These are phyloP conservation scores for Emmelina monodactyla DNA, from an alignment of 2,888 invertebrate genomes.

Conservation along the genomic window DNA sequence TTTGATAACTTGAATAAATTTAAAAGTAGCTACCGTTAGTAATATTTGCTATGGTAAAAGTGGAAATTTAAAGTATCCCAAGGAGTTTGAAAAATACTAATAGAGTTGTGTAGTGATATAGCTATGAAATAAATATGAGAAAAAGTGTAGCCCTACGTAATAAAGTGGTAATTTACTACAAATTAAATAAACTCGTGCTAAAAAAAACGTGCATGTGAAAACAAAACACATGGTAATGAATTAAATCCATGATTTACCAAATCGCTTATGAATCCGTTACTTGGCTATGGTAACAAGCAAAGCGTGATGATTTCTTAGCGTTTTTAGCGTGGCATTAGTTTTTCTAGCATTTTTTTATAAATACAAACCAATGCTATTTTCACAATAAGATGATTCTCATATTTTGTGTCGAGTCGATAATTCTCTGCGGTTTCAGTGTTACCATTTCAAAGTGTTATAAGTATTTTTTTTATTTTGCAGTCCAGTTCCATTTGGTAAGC, in stretches of 20 bases:
- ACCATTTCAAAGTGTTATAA: constrained; percentile 26
- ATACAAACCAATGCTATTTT: constrained; percentile 94
- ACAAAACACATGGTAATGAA: constrained; percentile 1
- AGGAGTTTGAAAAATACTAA: too few relatives aligned
- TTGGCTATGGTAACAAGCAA: constrained; percentile 31
- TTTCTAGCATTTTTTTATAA: constrained; percentile 25
- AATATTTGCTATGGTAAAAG: too few relatives aligned
- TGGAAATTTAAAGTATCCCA: too few relatives aligned
- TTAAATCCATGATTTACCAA: constrained; percentile 5
- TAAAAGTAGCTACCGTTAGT: too few relatives aligned
- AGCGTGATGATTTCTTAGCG: constrained; percentile 39
- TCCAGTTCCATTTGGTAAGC: constrained; percentile 60
- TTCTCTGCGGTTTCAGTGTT: constrained; percentile 78
- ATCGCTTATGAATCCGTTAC: constrained; percentile 10
- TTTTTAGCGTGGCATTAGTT: constrained; percentile 29
- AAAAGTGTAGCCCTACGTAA: too few relatives aligned
- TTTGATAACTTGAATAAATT: too few relatives aligned
- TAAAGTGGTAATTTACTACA: too few relatives aligned
- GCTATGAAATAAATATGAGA: too few relatives aligned
- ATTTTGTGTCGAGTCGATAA: constrained; percentile 95
- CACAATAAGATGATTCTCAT: constrained; percentile 97
- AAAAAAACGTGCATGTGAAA: background rate
- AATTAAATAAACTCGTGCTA: background rate
- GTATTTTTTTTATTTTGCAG: constrained; percentile 24
- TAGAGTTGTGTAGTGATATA: too few relatives aligned